Conservation (phyloP, 2,888 invertebrate species). For the Halocaridina rubra region DNA sequence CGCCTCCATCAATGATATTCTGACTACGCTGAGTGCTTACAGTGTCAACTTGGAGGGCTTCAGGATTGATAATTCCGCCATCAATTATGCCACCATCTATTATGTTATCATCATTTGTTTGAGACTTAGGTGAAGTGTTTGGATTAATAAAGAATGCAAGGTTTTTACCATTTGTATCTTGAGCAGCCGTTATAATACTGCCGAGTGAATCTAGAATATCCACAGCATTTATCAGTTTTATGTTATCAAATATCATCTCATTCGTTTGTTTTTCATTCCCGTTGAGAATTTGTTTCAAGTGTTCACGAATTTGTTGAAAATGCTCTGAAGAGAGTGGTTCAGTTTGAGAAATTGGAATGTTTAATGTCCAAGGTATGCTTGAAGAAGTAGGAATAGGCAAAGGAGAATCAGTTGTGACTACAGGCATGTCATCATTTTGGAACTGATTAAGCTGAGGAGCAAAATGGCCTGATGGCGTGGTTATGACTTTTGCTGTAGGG, state of each 20-base stretch:
- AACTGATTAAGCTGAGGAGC: not conserved
- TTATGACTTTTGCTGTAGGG: not conserved
- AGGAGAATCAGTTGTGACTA: not conserved
- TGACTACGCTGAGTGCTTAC: not conserved
- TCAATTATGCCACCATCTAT: constrained; percentile 6
- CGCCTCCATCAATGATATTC: not conserved
- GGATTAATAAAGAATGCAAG: not conserved
- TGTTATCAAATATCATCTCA: not conserved
- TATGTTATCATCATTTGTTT: not conserved
- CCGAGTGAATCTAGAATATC: not conserved
- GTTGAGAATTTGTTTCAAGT: constrained; percentile 18
- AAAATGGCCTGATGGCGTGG: not conserved
- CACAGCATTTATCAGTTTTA: not conserved
- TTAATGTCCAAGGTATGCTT: not conserved
- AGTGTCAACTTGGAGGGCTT: not conserved
- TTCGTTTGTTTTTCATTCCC: not conserved
- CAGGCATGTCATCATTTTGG: too few species aligned
- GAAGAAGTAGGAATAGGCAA: not conserved
- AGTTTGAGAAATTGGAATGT: constrained; percentile 17
- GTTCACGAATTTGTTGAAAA: constrained; percentile 10
- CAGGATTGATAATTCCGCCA: constrained; percentile 25
- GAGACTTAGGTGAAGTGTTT: not conserved
- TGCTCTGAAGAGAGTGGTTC: constrained; percentile 26
- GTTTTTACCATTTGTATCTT: not conserved
- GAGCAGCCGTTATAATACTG: not conserved